phyloP scores from a whole-genome alignment of 2,797 vertebrate species.

The Sebastes miniatus region DNA sequence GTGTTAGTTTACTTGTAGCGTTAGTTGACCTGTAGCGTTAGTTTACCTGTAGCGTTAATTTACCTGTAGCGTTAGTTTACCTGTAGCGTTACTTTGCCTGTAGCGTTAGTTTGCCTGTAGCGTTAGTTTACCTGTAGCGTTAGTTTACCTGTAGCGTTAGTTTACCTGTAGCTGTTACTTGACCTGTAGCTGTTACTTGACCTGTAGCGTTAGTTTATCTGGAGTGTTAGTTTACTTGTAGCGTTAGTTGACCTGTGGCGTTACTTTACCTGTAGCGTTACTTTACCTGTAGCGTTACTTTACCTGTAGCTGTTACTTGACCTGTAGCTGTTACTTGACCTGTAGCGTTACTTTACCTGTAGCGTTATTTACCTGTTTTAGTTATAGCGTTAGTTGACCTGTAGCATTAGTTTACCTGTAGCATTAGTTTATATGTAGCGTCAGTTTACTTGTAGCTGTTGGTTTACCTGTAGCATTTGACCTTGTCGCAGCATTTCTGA shows the following conservation, averaged over 20 bases:
- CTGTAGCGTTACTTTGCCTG: background rate
- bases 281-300: too few species aligned
- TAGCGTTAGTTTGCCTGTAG: background rate
- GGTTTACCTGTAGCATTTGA: background rate
- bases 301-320: accelerated
- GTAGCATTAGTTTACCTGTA: background rate
- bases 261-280: accelerated
- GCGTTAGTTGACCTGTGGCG: too few species aligned
- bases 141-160: too few species aligned
- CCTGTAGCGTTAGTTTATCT: background rate
- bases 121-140: too few species aligned
- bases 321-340: too few species aligned
- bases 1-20: background rate
- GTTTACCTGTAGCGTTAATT: background rate
- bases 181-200: too few species aligned
- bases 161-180: background rate
- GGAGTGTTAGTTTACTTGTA: background rate
- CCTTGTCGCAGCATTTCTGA: background rate
- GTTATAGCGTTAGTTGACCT: background rate
- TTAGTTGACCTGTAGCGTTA: background rate
- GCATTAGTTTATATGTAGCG: background rate
- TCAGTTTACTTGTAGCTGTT: background rate
- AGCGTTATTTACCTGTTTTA: background rate
- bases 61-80: background rate
- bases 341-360: background rate